phyloP scores from a whole-genome alignment of 2,888 invertebrate species.

The Craniophora ligustri region DNA sequence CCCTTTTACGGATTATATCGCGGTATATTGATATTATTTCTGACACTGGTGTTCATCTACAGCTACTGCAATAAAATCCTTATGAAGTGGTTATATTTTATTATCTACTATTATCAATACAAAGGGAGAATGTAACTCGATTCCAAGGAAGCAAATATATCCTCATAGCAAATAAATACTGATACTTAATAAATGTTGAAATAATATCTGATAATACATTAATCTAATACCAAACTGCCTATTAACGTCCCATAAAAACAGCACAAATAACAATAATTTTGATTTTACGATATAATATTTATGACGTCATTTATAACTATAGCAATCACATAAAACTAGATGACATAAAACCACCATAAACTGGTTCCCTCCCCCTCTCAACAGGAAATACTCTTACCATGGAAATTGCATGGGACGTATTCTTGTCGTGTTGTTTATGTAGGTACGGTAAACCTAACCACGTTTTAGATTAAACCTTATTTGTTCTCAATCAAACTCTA shows the following conservation, averaged over 20 bases:
- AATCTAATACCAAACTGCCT: constrained; percentile 13
- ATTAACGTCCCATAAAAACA: constrained; percentile 29
- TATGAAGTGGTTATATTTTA: no score
- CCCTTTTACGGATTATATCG: no score
- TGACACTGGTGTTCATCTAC: no score
- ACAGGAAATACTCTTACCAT: constrained; percentile 42
- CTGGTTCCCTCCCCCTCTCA: constrained; percentile 25
- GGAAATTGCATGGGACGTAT: constrained; percentile 53
- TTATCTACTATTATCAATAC: no score
- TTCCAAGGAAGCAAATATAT: background rate
- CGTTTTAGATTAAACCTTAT: constrained; percentile 6
- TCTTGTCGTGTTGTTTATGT: constrained; percentile 24
- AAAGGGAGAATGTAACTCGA: background rate
- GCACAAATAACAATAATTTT: constrained; percentile 27
- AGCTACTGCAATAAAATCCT: no score
- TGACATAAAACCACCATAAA: constrained; percentile 31
- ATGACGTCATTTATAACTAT: constrained; percentile 47
- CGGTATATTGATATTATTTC: no score
- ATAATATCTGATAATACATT: constrained; percentile 5
- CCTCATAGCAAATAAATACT: background rate
- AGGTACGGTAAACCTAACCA: constrained; percentile 4
- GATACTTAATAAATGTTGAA: no score
- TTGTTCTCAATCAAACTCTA: background rate
- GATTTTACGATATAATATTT: constrained; percentile 29
- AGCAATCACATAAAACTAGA: constrained; percentile 33